These are phyloP conservation scores for Athalia rosae DNA, from an alignment of 2,888 invertebrate genomes.

Conservation along the genomic window DNA sequence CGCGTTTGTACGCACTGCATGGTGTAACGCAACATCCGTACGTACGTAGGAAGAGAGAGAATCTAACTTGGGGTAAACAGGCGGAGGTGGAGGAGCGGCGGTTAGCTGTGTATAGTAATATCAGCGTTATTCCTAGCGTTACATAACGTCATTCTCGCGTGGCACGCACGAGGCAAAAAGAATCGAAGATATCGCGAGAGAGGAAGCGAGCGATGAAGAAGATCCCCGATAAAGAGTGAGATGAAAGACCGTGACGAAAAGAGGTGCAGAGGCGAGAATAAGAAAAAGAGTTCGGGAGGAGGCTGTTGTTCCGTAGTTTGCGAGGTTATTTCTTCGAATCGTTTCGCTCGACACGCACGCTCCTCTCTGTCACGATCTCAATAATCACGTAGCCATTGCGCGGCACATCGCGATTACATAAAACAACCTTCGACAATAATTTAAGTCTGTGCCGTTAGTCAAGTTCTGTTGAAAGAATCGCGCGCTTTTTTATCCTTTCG, in stretches of 20 bases:
- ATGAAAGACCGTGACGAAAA: not conserved
- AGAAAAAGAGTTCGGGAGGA: conserved; percentile 3
- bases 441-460: not conserved
- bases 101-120: conserved; percentile 63
- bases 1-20: not conserved
- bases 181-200: conserved; percentile 11
- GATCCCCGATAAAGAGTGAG: not conserved
- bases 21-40: not conserved
- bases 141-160: conserved; percentile 65
- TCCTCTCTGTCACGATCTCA: not conserved
- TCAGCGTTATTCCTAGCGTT: conserved; percentile 73
- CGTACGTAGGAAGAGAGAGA: conserved; percentile 41
- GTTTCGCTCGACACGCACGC: not conserved
- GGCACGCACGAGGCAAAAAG: conserved; percentile 36
- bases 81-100: conserved; percentile 33
- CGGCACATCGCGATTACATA: not conserved
- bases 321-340: conserved; percentile 32
- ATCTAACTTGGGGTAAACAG: conserved; percentile 55
- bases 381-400: not conserved
- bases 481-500: too few species aligned
- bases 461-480: not conserved
- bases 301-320: not conserved
- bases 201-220: not conserved
- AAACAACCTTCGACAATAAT: not conserved
- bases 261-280: not conserved